Evolutionary conservation across 2,113 vertebrate species (phyloP), one percentile per base, ranked within the genome.

Genomic region (Tyto alba): DNA sequence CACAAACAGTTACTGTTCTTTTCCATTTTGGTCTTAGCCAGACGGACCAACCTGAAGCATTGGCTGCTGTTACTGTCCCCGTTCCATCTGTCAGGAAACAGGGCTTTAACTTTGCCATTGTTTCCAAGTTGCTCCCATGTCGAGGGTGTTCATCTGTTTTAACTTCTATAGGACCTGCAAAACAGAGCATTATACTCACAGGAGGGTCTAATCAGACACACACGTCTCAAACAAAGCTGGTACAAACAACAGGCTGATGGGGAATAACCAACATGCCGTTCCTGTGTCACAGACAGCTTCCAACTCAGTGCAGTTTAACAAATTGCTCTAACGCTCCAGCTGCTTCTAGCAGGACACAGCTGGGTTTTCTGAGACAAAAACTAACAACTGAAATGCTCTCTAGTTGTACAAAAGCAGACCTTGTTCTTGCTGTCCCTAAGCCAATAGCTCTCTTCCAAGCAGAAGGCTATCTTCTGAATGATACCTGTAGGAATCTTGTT

Each of bases 61-160:
- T 99, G 47, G 98, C 99, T 55, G 99, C 93, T 6, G 99, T 99
- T 86, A 99, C 98, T 0, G 99, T 99, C 36, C 99, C 99, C 4
- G 98, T 99, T 48, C 98, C 97, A 22, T 99, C 98, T 8, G 98
- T 99, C 40, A 99, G 53, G 85, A 99, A 99, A 96, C 96, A 99
- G 14, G 99, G 98, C 96, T 98, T 99, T 29, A 99, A 97, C 93
- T 99, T 99, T 57, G 98, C 96, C 98, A 99, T 47, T 16, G 95
- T 92, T 85, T 99, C 99, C 32, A 99, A 74, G 92, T 83, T 99
- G 97, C 98, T 99, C 69, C 99, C 99, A 4, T 98, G 99, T 20
- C 98, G 99, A 85, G 99, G 99, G 96, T 99, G 98, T 96, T 99
- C 99, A 60, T 99, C 99, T 25, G 82, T 80, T 92, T 98, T 99